Evolutionary conservation across 1,140 invertebrate genomes (phyloP).

Genomic region (Polypedilum vanderplanki): DNA sequence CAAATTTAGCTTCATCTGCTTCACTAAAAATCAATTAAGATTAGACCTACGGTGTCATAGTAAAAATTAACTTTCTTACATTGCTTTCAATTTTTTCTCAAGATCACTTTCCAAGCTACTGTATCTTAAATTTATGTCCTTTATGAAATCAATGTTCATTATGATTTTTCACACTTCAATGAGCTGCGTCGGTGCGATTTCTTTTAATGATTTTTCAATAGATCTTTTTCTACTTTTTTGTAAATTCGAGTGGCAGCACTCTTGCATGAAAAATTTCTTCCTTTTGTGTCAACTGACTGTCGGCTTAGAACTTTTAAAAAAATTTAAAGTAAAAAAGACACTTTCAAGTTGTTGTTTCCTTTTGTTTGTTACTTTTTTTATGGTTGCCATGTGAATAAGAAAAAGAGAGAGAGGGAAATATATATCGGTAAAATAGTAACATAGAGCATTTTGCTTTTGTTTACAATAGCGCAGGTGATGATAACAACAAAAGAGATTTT

Average conservation of each 20-base stretch:
- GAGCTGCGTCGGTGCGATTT: neutral
- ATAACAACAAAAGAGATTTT: conserved; percentile 28
- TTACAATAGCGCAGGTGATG: conserved; percentile 20
- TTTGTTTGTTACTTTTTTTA: conserved; percentile 17
- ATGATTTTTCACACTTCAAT: conserved; percentile 24
- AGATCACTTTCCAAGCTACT: neutral
- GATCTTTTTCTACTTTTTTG: neutral
- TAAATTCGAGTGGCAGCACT: conserved; percentile 1
- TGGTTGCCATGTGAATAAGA: conserved; percentile 22
- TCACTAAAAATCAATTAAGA: conserved; percentile 22
- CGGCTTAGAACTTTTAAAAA: conserved; percentile 1
- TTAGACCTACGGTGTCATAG: neutral
- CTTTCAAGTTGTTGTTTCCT: conserved; percentile 22
- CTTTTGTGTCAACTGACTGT: conserved; percentile 5
- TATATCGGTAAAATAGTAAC: too few species aligned
- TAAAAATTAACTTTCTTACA: neutral
- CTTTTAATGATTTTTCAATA: conserved; percentile 26
- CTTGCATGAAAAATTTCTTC: neutral
- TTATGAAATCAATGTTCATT: conserved; percentile 9
- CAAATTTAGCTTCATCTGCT: neutral
- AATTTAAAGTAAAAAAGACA: neutral
- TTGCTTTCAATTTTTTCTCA: conserved; percentile 4
- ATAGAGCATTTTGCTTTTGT: too few species aligned
- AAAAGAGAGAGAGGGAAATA: neutral
- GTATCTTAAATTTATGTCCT: neutral